Percentiles rank a stretch among this genome's conserved stretches.
Evolutionary conservation across 1,140 invertebrate genomes (phyloP).

Genomic region (Tachypleus tridentatus): DNA sequence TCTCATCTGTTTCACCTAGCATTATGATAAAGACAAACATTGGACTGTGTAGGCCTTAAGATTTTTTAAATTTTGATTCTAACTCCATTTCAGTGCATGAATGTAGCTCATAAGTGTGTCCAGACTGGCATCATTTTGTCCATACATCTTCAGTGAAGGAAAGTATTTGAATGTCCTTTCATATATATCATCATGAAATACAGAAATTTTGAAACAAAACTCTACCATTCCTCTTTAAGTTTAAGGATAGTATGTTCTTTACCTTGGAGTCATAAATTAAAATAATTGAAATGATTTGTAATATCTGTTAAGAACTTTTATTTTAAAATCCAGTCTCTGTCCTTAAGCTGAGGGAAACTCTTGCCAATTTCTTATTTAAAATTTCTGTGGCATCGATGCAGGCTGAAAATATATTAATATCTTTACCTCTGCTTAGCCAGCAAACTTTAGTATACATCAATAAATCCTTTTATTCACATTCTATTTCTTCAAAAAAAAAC

Average conservation of each 20-base stretch:
- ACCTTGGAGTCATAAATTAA: conserved; percentile 4
- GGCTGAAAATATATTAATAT: background rate
- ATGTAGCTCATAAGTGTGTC: too few relatives aligned
- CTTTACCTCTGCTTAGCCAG: conserved; percentile 3
- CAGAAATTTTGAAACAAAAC: background rate
- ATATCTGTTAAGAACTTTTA: conserved; percentile 1
- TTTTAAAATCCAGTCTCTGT: conserved; percentile 1
- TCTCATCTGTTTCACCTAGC: too few relatives aligned
- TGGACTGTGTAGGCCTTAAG: too few relatives aligned
- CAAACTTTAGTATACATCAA: conserved; percentile 2
- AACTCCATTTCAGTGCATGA: too few relatives aligned
- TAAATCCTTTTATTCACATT: conserved; percentile 1
- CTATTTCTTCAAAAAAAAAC: conserved; percentile 2
- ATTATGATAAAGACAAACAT: too few relatives aligned
- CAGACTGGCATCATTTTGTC: too few relatives aligned
- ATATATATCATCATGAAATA: background rate
- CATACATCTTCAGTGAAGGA: background rate
- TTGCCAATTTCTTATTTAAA: background rate
- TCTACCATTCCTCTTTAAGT: background rate
- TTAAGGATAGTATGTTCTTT: conserved; percentile 1
- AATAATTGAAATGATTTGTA: conserved; percentile 2
- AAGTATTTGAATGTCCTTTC: conserved; percentile 3
- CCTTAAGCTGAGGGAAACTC: conserved; percentile 4
- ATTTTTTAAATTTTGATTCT: too few relatives aligned
- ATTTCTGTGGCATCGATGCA: conserved; percentile 3